Evolutionary conservation across 1,140 invertebrate species (phyloP).

Genomic region (Cecropterus lyciades): DNA sequence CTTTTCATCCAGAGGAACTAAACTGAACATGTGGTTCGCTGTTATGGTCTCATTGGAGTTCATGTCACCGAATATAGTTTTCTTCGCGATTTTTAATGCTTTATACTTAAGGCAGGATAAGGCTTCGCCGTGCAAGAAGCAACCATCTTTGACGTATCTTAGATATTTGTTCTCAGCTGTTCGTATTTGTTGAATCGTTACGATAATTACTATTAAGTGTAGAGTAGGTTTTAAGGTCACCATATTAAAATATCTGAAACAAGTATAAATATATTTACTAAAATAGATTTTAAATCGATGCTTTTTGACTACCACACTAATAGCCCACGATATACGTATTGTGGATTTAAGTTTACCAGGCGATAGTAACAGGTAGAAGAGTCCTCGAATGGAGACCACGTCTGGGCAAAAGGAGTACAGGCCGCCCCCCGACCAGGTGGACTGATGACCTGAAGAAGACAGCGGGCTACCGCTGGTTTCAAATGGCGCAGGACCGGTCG

Average conservation of each 20-base stretch:
- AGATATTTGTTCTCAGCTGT: slow-evolving; percentile 66
- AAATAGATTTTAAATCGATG: neutral
- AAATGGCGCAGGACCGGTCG: too few relatives aligned
- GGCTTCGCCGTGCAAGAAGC: slow-evolving; percentile 69
- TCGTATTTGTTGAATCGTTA: slow-evolving; percentile 18
- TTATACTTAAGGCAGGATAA: slow-evolving; percentile 75
- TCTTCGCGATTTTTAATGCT: slow-evolving; percentile 73
- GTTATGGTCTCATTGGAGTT: slow-evolving; percentile 66
- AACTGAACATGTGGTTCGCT: slow-evolving; percentile 66
- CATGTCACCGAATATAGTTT: slow-evolving; percentile 67
- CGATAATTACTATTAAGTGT: slow-evolving; percentile 3
- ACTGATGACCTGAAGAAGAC: too few relatives aligned
- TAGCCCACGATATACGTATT: too few relatives aligned
- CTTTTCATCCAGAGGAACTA: slow-evolving; percentile 67
- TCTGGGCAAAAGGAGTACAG: too few relatives aligned
- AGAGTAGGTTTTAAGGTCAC: slow-evolving; percentile 12
- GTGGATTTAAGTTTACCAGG: too few relatives aligned
- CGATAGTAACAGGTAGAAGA: too few relatives aligned
- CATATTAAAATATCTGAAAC: slow-evolving; percentile 11
- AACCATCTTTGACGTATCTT: slow-evolving; percentile 70
- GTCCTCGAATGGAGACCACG: too few relatives aligned
- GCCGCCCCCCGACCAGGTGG: too few relatives aligned
- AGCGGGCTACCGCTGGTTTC: too few relatives aligned
- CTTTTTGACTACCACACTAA: too few relatives aligned
- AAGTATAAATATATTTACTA: neutral